These are phyloP conservation scores for Cylindroiulus punctatus DNA, from an alignment of 2,888 invertebrate genomes.

Conservation along the genomic window DNA sequence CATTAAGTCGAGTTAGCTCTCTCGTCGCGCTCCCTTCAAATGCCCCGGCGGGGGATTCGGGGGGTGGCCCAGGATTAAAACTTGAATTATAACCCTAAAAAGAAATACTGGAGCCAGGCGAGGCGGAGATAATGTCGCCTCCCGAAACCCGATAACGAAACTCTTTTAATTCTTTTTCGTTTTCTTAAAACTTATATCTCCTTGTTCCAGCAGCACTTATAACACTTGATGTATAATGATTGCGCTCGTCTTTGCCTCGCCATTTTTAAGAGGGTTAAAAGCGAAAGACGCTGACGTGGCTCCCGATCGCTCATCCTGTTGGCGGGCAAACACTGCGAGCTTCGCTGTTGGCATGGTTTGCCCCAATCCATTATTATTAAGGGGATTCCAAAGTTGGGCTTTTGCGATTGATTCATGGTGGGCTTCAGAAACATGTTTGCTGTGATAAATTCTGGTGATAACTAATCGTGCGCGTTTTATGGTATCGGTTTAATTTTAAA, in stretches of 20 bases:
- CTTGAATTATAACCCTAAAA: conserved; percentile 29
- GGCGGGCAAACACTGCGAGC: neutral
- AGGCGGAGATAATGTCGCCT: conserved; percentile 33
- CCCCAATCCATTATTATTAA: too few species aligned
- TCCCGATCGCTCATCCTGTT: neutral
- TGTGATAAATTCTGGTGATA: too few species aligned
- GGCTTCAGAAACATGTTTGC: too few species aligned
- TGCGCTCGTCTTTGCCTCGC: neutral
- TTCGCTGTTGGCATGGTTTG: neutral
- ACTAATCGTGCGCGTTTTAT: too few species aligned
- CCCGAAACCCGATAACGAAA: neutral
- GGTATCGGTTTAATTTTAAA: too few species aligned
- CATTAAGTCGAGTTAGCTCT: conserved; percentile 3
- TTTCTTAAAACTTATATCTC: conserved; percentile 42
- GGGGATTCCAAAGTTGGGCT: too few species aligned
- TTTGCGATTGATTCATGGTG: too few species aligned
- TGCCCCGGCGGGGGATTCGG: neutral
- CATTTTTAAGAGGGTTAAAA: conserved; percentile 36
- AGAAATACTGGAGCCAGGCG: conserved; percentile 26
- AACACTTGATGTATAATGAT: conserved; percentile 42
- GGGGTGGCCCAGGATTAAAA: neutral
- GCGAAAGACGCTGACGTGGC: neutral
- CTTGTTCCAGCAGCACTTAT: conserved; percentile 34
- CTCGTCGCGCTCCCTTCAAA: neutral
- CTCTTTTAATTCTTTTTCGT: conserved; percentile 28